These are phyloP conservation scores for Cynocephalus volans DNA, from an alignment of 2,113 vertebrate species.

Conservation along the genomic window DNA sequence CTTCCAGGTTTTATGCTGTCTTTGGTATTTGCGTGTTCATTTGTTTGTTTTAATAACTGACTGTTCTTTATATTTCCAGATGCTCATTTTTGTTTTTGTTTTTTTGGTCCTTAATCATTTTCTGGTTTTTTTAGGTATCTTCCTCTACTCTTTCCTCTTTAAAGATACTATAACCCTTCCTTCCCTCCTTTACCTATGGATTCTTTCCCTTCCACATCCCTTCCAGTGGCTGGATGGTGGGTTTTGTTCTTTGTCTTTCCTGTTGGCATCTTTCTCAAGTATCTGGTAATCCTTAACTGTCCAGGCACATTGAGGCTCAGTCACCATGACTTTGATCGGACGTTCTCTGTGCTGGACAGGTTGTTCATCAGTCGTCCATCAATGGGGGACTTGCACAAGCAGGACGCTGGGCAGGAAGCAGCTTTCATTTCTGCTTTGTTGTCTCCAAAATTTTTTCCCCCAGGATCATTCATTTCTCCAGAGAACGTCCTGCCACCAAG, in stretches of 20 bases:
- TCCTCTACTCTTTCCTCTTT: background rate
- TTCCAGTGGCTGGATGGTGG: rapidly evolving
- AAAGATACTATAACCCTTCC: background rate
- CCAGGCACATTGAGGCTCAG: too few relatives aligned
- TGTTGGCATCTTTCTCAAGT: rapidly evolving
- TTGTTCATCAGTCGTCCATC: too few relatives aligned
- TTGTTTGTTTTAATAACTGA: background rate
- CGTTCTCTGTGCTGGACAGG: background rate
- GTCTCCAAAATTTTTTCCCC: background rate
- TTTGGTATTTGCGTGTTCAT: background rate
- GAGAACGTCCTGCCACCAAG: too few relatives aligned
- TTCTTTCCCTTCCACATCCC: background rate
- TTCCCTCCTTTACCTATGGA: background rate
- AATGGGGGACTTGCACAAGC: too few relatives aligned
- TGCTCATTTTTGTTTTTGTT: background rate
- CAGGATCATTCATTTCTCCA: rapidly evolving
- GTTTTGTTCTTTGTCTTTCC: background rate
- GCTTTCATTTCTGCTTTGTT: background rate
- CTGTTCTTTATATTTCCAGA: background rate
- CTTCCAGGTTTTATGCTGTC: background rate
- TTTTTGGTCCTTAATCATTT: background rate
- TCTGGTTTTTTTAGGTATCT: background rate
- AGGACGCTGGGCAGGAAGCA: background rate
- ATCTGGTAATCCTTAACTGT: rapidly evolving
- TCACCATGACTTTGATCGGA: background rate